These are phyloP conservation scores for Rhamnusium bicolor DNA, from an alignment of 2,888 invertebrate species.

Conservation along the genomic window DNA sequence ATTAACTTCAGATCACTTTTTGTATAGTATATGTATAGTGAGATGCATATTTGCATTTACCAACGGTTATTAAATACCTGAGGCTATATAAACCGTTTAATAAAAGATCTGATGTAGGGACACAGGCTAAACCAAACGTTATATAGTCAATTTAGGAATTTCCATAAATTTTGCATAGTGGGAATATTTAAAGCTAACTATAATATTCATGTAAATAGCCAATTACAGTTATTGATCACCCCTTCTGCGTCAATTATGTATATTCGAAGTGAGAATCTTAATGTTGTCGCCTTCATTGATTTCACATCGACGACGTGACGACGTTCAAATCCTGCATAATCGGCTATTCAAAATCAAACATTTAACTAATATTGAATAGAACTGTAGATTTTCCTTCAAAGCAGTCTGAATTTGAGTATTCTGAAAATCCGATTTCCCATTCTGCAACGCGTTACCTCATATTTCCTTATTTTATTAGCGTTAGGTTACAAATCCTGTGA, in stretches of 20 bases:
- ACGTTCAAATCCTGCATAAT: neutral
- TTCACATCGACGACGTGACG: neutral
- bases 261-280: neutral
- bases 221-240: neutral
- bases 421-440: neutral
- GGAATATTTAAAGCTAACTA: neutral
- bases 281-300: neutral
- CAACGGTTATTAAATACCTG: too few relatives aligned
- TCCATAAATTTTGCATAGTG: neutral
- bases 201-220: neutral
- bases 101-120: too few relatives aligned
- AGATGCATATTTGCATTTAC: too few relatives aligned
- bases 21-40: too few relatives aligned
- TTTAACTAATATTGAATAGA: neutral
- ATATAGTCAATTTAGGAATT: neutral
- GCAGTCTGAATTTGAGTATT: neutral
- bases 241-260: neutral
- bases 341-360: neutral
- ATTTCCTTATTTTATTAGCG: neutral
- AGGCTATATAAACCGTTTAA: too few relatives aligned
- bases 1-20: too few relatives aligned
- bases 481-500: neutral
- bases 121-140: neutral
- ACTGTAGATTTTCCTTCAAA: neutral
- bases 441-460: neutral